phyloP scores from a whole-genome alignment of 2,797 vertebrate species.

The Enteromius treurensis region DNA sequence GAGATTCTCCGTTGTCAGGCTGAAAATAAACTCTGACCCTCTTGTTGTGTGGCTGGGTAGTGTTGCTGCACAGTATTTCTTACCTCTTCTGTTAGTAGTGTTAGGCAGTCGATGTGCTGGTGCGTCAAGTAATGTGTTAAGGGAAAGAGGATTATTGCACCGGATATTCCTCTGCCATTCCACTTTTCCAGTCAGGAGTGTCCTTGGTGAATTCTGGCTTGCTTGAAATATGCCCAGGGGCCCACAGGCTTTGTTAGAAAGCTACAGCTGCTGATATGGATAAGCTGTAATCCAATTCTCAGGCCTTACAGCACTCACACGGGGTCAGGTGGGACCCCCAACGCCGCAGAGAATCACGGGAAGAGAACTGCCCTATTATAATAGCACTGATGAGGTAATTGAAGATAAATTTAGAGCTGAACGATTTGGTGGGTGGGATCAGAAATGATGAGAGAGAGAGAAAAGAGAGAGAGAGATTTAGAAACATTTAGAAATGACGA shows the following conservation, averaged over 20 bases:
- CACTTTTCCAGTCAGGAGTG: conserved; percentile 47
- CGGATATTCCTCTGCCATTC: conserved; percentile 31
- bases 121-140: conserved; percentile 23
- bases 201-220: conserved; percentile 28
- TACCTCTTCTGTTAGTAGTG: conserved; percentile 21
- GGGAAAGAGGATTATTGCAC: conserved; percentile 38
- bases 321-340: conserved; percentile 50
- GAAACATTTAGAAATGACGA: conserved; percentile 15
- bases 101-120: conserved; percentile 35
- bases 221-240: conserved; percentile 51
- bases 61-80: not conserved
- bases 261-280: conserved; percentile 57
- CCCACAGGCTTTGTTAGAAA: conserved; percentile 49
- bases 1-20: conserved; percentile 15
- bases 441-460: not conserved
- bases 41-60: conserved; percentile 20
- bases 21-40: conserved; percentile 18
- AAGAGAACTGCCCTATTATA: conserved; percentile 25
- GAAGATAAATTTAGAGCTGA: conserved; percentile 36
- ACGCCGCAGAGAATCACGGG: conserved; percentile 26
- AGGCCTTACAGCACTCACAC: conserved; percentile 36
- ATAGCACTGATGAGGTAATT: conserved; percentile 22
- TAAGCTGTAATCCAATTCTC: conserved; percentile 59
- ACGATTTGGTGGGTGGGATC: conserved; percentile 3
- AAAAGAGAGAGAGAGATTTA: not conserved